Percentiles rank a stretch among this genome's conserved stretches.
Conservation (phyloP, 2,888 invertebrate genomes). For the Epirrhoe tristata region DNA sequence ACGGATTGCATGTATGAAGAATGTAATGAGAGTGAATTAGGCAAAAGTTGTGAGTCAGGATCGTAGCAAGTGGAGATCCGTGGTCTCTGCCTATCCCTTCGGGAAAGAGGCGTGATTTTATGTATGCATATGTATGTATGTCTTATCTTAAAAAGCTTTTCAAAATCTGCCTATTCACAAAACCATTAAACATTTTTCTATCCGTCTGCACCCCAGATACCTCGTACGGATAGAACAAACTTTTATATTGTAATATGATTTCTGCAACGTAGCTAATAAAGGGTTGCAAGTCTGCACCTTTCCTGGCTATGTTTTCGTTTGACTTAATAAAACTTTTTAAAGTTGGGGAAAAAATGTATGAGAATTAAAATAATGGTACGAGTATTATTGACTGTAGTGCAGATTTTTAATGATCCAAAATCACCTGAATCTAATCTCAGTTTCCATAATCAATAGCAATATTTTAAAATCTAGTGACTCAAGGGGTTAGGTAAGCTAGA, state of each 20-base stretch:
- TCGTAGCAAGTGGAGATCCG: no score
- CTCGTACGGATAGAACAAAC: slow-evolving; percentile 32
- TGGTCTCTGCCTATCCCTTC: no score
- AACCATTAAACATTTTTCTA: not conserved
- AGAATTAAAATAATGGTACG: slow-evolving; percentile 14
- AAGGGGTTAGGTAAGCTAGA: no score
- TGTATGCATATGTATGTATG: no score
- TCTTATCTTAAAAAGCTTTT: no score
- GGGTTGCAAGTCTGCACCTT: slow-evolving; percentile 37
- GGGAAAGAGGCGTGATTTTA: no score
- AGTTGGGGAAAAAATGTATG: slow-evolving; percentile 25
- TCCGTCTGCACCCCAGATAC: slow-evolving; percentile 27
- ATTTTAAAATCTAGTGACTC: no score
- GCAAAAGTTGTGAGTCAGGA: no score
- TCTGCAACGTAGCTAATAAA: slow-evolving; percentile 44
- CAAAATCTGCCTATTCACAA: not conserved
- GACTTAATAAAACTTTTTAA: slow-evolving; percentile 27
- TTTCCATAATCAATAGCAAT: no score
- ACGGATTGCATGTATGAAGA: no score
- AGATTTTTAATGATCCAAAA: not conserved
- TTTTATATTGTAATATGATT: slow-evolving; percentile 48
- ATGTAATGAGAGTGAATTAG: no score
- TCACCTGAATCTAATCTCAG: not conserved
- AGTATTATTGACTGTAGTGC: not conserved
- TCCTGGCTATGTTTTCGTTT: slow-evolving; percentile 20